phyloP scores from a whole-genome alignment of 2,113 vertebrate species.

The Halichoeres trimaculatus region DNA sequence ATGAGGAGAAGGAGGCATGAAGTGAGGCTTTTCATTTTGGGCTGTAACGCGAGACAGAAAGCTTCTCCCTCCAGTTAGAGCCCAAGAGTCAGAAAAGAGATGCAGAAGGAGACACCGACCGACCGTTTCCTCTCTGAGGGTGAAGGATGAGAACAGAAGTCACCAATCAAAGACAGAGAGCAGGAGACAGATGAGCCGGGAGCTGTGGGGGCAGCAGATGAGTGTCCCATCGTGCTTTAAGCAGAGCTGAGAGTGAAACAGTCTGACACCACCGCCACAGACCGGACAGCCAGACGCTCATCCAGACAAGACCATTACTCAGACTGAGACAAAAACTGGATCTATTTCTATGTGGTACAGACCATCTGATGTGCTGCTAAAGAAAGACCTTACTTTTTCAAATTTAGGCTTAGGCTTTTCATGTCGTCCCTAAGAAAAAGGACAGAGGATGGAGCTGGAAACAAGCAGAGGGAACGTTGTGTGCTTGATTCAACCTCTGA shows the following conservation, averaged over 20 bases:
- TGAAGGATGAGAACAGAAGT: constrained; percentile 15
- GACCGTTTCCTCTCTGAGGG: constrained; percentile 23
- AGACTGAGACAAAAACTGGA: too few species aligned
- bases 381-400: too few species aligned
- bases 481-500: too few species aligned
- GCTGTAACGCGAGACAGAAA: constrained; percentile 29
- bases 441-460: too few species aligned
- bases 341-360: too few species aligned
- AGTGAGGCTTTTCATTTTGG: constrained; percentile 27
- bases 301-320: too few species aligned
- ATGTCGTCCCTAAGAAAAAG: too few species aligned
- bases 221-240: constrained; percentile 6
- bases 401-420: too few species aligned
- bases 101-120: constrained; percentile 26
- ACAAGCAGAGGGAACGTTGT: too few species aligned
- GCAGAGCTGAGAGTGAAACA: constrained; percentile 17
- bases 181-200: constrained; percentile 13
- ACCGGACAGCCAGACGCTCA: too few species aligned
- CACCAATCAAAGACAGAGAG: background rate
- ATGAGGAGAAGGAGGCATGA: constrained; percentile 8
- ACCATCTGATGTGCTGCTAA: too few species aligned
- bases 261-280: background rate
- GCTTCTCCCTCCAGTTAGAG: constrained; percentile 33
- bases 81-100: constrained; percentile 17
- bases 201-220: constrained; percentile 18